These are phyloP conservation scores for Hassar affinis DNA, from an alignment of 2,113 vertebrate genomes.

Conservation along the genomic window DNA sequence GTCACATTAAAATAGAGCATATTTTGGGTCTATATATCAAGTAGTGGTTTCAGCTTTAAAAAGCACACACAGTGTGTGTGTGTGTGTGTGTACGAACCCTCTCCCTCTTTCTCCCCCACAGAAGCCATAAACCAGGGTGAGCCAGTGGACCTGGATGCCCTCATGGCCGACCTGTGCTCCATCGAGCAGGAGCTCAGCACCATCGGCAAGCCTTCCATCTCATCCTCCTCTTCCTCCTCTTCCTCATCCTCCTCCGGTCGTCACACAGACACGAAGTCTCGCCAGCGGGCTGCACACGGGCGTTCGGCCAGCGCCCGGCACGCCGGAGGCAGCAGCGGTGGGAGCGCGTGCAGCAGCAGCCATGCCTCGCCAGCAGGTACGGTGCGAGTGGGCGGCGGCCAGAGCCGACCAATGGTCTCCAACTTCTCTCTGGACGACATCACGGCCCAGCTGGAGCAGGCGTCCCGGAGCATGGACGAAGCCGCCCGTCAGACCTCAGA, in stretches of 20 bases:
- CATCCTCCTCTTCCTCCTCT: conserved; percentile 60
- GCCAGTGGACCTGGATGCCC: conserved; percentile 91
- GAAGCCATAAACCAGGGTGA: conserved; percentile 97
- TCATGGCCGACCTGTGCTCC: conserved; percentile 97
- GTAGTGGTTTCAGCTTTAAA: background rate
- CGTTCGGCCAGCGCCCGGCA: conserved; percentile 78
- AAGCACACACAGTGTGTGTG: background rate
- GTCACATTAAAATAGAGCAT: background rate
- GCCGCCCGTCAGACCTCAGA: conserved; percentile 88
- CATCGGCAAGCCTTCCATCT: conserved; percentile 84
- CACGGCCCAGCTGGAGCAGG: conserved; percentile 94
- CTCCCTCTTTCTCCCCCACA: conserved; percentile 62
- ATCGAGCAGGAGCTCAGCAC: conserved; percentile 96
- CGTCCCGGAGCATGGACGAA: conserved; percentile 97
- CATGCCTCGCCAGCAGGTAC: conserved; percentile 86
- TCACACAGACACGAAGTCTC: conserved; percentile 71
- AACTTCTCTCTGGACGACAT: conserved; percentile 95
- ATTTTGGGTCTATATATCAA: too few relatives aligned
- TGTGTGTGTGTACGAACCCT: background rate
- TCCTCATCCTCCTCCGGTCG: conserved; percentile 72
- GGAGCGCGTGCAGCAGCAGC: conserved; percentile 79
- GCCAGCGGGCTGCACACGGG: conserved; percentile 73
- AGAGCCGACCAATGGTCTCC: conserved; percentile 74
- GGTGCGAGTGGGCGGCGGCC: conserved; percentile 69
- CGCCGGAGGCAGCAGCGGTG: conserved; percentile 72